Evolutionary conservation across 2,113 vertebrate genomes (phyloP), one percentile per base, ranked within the genome.

Genomic region (Alligator mississippiensis): DNA sequence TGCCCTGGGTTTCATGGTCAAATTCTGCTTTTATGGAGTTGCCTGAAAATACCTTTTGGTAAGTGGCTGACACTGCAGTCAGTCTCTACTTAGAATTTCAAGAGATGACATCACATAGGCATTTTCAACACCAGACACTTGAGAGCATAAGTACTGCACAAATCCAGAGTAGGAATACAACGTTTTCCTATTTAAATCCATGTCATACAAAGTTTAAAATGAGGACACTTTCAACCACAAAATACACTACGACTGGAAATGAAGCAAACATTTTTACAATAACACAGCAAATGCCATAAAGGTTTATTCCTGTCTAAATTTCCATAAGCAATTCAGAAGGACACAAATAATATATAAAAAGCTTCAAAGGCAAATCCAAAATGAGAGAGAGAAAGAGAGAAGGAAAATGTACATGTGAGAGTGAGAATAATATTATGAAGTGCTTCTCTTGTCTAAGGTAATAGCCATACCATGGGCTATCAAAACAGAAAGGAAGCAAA

Each of bases 111-210:
- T 0, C 7, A 61, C 76, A 78, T 61, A 86, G 87, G 80, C 25
- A 7, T 0, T 18, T 13, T 4, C 2, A 1, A 70, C 76, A 28
- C 87, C 74, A 85, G 54, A 4, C 30, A 68, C 74, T 1, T 5
- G 77, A 59, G 30, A 81, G 17, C 6, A 80, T 0, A 0, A 54
- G n/a, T 0, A 0, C 72, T 5, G 24, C 25, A 57, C 11, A 25
- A 76, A 75, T 55, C 15, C 82, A 87, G 74, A 34, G 74, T 81
- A 55, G 1, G 17, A 58, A 57, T 38, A 54, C 82, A 92, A 80
- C 3, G 30, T 47, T 8, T 0, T 0, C 61, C 87, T 92, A 87
- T 88, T 95, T 95, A 84, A 93, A 93, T 82, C 77, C 77, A 80
- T 77, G 59, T 68, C 0, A 0, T 64, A 87, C 92, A 63, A 82